phyloP scores from a whole-genome alignment of 2,888 invertebrate genomes.

The Polyploca ridens region DNA sequence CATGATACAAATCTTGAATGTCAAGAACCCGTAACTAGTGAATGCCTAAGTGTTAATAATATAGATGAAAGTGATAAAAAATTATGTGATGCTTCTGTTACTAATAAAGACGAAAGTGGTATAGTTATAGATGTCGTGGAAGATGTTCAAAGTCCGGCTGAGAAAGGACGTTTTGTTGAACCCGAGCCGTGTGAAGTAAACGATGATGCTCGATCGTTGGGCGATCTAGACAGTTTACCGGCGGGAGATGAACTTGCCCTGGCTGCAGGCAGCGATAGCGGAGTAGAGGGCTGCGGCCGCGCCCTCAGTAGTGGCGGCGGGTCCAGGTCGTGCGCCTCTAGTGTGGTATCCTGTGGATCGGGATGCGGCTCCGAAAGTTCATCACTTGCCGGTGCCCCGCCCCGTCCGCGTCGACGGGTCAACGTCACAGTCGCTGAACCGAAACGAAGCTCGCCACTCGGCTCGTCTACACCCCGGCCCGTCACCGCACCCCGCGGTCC shows the following conservation, averaged over 20 bases:
- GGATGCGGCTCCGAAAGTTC: constrained; percentile 93
- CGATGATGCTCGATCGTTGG: constrained; percentile 73
- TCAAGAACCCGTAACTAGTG: constrained; percentile 42
- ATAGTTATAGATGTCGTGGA: constrained; percentile 51
- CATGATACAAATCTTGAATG: constrained; percentile 41
- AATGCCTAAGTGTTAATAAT: constrained; percentile 36
- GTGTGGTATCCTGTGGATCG: constrained; percentile 90
- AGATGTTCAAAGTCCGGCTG: constrained; percentile 40
- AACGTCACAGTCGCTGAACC: constrained; percentile 85
- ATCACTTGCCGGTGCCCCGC: constrained; percentile 85
- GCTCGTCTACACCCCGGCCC: constrained; percentile 80
- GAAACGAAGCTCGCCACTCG: constrained; percentile 78
- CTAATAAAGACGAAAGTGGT: constrained; percentile 58
- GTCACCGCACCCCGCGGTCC: constrained; percentile 79
- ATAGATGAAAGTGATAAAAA: constrained; percentile 50
- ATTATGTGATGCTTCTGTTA: constrained; percentile 41
- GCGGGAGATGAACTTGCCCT: constrained; percentile 70
- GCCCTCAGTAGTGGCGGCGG: constrained; percentile 88
- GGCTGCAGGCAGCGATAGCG: constrained; percentile 91
- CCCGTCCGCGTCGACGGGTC: constrained; percentile 81
- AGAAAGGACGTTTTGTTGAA: constrained; percentile 59
- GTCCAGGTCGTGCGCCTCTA: constrained; percentile 90
- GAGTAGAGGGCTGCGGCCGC: constrained; percentile 89
- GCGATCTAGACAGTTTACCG: constrained; percentile 75
- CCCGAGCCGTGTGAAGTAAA: constrained; percentile 66